Conservation (phyloP, 2,797 vertebrate species). For the Eulemur albifrons region DNA sequence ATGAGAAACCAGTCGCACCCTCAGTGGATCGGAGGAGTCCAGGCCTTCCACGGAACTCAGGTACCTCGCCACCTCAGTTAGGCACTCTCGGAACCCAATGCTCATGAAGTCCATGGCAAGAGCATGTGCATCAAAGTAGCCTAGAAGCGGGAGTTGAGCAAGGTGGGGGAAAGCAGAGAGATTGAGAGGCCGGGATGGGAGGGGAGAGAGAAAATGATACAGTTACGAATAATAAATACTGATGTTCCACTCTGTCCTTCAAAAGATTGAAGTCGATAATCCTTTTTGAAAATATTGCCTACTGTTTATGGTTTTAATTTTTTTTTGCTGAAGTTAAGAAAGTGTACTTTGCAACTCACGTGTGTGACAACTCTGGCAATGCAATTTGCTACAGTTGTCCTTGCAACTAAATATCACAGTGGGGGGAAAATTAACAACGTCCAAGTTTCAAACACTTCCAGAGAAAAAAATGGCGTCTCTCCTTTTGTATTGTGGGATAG, state of each 20-base stretch:
- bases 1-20: conserved; percentile 92
- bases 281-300: neutral
- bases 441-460: conserved; percentile 42
- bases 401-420: conserved; percentile 52
- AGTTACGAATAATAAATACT: neutral
- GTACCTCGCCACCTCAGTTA: conserved; percentile 93
- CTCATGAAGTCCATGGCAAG: conserved; percentile 99
- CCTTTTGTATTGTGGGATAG: conserved; percentile 54
- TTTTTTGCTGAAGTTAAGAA: neutral
- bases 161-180: neutral
- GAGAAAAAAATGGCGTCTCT: conserved; percentile 55
- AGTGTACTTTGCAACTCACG: conserved; percentile 43
- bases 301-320: neutral
- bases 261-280: accelerated
- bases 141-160: conserved; percentile 77
- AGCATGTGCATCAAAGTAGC: conserved; percentile 92
- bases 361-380: conserved; percentile 52
- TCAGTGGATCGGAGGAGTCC: conserved; percentile 90
- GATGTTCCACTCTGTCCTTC: accelerated
- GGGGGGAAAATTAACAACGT: conserved; percentile 60
- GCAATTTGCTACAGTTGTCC: conserved; percentile 45
- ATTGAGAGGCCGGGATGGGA: neutral
- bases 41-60: conserved; percentile 92
- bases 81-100: conserved; percentile 95
- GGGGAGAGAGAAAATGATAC: neutral